A percentile compares a stretch with the other conserved stretches of the same genome.
These are phyloP conservation scores for Drosophila arizonae DNA, from an alignment of 1,140 invertebrate genomes.

Conservation along the genomic window DNA sequence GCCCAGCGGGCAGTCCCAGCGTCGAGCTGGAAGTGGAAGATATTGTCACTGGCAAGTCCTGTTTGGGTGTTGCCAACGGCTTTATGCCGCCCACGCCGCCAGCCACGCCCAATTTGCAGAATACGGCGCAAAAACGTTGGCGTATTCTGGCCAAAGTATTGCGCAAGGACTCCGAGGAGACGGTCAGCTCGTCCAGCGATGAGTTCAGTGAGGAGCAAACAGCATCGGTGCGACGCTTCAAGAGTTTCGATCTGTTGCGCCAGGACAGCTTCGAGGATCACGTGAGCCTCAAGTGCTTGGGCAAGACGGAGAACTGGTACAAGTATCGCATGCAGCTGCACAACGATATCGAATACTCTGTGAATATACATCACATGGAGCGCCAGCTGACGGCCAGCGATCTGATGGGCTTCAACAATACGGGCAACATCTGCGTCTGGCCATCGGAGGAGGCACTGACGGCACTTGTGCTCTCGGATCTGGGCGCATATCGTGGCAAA, in stretches of 20 bases:
- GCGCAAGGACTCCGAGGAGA: slow-evolving; percentile 83
- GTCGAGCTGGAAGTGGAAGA: slow-evolving; percentile 46
- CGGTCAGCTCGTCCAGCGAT: slow-evolving; percentile 69
- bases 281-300: slow-evolving; percentile 70
- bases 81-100: slow-evolving; percentile 79
- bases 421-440: slow-evolving; percentile 96
- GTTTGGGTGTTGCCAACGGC: slow-evolving; percentile 4
- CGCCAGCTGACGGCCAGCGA: slow-evolving; percentile 87
- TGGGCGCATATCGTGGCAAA: slow-evolving; percentile 86
- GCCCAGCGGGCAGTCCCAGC: slow-evolving; percentile 20
- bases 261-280: slow-evolving; percentile 81
- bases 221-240: slow-evolving; percentile 79
- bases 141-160: slow-evolving; percentile 87
- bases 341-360: slow-evolving; percentile 81
- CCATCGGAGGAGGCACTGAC: slow-evolving; percentile 93
- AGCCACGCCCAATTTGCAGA: slow-evolving; percentile 67
- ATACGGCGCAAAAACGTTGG: slow-evolving; percentile 87
- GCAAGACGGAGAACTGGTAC: slow-evolving; percentile 83
- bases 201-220: slow-evolving; percentile 72
- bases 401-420: slow-evolving; percentile 94
- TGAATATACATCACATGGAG: slow-evolving; percentile 85
- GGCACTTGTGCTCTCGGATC: slow-evolving; percentile 88
- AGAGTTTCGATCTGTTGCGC: slow-evolving; percentile 76
- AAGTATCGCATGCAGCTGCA: slow-evolving; percentile 84
- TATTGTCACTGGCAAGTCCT: slow-evolving; percentile 40